Percentiles rank a stretch among this genome's conserved stretches.
These are phyloP conservation scores for Clarias batrachus DNA, from an alignment of 2,113 vertebrate genomes.

Conservation along the genomic window DNA sequence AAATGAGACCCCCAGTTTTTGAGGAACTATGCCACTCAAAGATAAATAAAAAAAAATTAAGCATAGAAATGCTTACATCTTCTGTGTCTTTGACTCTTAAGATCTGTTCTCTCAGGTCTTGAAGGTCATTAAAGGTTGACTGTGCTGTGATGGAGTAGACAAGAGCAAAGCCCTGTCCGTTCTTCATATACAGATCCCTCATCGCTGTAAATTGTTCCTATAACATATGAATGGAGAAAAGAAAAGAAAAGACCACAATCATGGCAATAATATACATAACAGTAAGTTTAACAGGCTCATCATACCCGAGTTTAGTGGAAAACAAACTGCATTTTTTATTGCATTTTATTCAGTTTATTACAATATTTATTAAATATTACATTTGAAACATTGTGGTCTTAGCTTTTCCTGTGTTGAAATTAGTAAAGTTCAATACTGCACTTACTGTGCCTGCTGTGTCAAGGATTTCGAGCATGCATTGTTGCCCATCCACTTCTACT, in stretches of 20 bases:
- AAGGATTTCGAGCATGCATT: conserved; percentile 98
- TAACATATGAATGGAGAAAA: conserved; percentile 37
- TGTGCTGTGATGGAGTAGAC: conserved; percentile 99
- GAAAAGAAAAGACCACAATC: background rate
- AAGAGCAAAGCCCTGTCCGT: conserved; percentile 97
- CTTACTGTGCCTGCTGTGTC: conserved; percentile 98
- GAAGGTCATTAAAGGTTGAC: conserved; percentile 97
- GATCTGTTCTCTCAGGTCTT: conserved; percentile 98
- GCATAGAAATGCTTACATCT: conserved; percentile 82
- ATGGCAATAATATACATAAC: background rate
- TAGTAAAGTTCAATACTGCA: conserved; percentile 19
- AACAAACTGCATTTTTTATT: no score
- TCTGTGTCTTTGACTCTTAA: conserved; percentile 97
- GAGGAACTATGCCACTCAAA: background rate
- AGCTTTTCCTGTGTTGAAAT: background rate
- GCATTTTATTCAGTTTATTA: no score
- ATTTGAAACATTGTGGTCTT: background rate
- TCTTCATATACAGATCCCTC: conserved; percentile 99
- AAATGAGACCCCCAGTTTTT: background rate
- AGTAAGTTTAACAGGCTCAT: background rate
- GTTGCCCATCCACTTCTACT: conserved; percentile 97
- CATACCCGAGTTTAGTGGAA: background rate
- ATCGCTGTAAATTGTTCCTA: conserved; percentile 98
- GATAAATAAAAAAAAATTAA: background rate
- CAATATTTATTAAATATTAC: no score